Evolutionary conservation across 2,888 invertebrate species (phyloP), one percentile per base, ranked within the genome.

Genomic region (Phaonia tiefii): DNA sequence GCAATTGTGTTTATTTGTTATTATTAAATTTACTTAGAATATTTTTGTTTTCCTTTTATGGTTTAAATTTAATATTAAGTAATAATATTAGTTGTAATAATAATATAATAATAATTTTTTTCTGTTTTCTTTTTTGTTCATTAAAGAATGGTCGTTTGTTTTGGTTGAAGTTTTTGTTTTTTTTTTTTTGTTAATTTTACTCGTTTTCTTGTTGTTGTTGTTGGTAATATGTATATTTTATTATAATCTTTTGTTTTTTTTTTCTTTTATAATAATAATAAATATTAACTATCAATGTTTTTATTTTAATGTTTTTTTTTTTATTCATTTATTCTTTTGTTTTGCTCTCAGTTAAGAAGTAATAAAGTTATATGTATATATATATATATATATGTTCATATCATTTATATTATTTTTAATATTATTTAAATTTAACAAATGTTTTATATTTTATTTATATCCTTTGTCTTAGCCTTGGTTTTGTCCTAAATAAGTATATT

Each of bases 241-340:
- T 73, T 26, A 20, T 67, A 13, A n/a, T 31, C 3, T 54, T 46
- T 58, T 71, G n/a, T 54, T 46, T 31, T 13, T 13, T 31, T 46
- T 31, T 5, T 65, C 13, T 51, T 56, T 39, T 42, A 78, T 81
- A 83, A 77, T 83, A 69, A 76, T 76, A 79, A 74, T 82, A 83
- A 77, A 51, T 71, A 76, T 80, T 76, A 80, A 83, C 78, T 84
- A 82, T 80, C 75, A 78, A 83, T 83, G n/a, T 82, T 75, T 82
- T 42, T 71, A 74, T 70, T 84, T 82, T 77, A 13, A 54, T 3
- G 31, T 31, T 31, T 31, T 63, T 42, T 69, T n/a, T 51, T 22
- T 25, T 37, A 42, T 49, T n/a, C n/a, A n/a, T n/a, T n/a, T n/a
- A n/a, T n/a, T n/a, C n/a, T 71, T 67, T 8, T 56, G 15, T 72